Base-by-base conservation (phyloP, 1,140 invertebrate genomes). In the Leptopilina boulardi region DNA sequence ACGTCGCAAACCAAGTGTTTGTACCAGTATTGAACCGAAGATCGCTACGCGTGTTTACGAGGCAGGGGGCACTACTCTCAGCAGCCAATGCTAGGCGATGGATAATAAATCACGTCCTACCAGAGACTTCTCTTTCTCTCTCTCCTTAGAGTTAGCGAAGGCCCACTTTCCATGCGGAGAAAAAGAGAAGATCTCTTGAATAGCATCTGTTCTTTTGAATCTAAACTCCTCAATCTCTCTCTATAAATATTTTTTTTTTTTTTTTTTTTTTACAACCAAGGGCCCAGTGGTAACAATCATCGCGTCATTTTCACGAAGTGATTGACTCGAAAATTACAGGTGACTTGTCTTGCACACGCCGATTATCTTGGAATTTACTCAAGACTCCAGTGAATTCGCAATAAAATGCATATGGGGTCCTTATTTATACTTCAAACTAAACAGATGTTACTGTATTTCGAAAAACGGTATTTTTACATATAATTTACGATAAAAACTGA, bases 341-440 rank as follows among this genome's bases (percentile, higher is more conserved):
- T 77, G 82, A 79, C 79, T 82, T 81, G 83, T 84, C 78, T 82
- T 79, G 80, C 79, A 78, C 79, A 78, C 79, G 79, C 34, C 34
- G 5, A 84, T 84, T 80, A 82, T 73, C 83, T 73, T 80, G 83
- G 82, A 84, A 84, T 84, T 82, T 82, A 84, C 80, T 82, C 80
- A 75, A 70, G 77, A 77, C 81, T 34, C 5, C 59, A 66, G 83
- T 84, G 83, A 80, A 84, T 84, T 84, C 80, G 81, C 81, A 82
- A 82, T 84, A 82, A 82, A 80, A 84, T 79, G 76, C 79, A 81
- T 81, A n/a, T n/a, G n/a, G 71, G 75, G 79, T 75, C 80, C 73
- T n/a, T 77, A 76, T 80, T 76, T 80, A 79, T 80, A 84, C 80
- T 82, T 13, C 82, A 77, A 74, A 73, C 79, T 38, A 38, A 78